Base-by-base conservation (phyloP, 2,113 vertebrate genomes). In the Brachyhypopomus occidentalis region DNA sequence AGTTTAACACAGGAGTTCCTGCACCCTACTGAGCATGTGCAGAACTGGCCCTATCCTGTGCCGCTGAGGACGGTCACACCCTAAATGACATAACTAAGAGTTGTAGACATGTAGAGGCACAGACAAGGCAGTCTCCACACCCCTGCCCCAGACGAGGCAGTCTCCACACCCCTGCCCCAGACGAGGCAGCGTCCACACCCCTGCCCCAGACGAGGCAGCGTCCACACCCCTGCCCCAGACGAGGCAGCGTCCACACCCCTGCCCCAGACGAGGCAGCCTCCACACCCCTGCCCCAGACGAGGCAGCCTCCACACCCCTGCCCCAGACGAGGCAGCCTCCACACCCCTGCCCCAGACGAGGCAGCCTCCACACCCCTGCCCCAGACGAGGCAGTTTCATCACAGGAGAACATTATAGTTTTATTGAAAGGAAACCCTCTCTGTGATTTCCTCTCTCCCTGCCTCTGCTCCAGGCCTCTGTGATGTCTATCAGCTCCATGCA, bases 361-460 rank as follows among this genome's bases (percentile, higher is more conserved):
- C n/a, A n/a, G n/a, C n/a, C n/a, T 30, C 30, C 30, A 30, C 30
- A 30, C 30, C 1, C 30, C 30, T 30, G 30, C 30, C 30, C 30
- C 30, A 30, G 30, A 30, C 30, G 30, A 30, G 30, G 30, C 30
- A 30, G 30, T 30, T 3, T 30, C 30, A 6, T 8, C 5, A 41
- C 41, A 6, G 73, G 30, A 86, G 77, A 80, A 82, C 59, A 77
- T 83, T 70, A 80, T 2, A 11, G 82, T 81, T 69, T 73, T 84
- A 60, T 82, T 64, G 80, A 79, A 86, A 86, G 79, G 56, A 82
- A 78, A 77, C 70, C 73, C 75, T 76, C 11, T 58, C 66, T 59
- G 59, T 67, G 66, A 74, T 80, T 73, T 55, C 52, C 78, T 82
- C 74, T 3, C 34, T 77, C 78, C 74, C 76, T 55, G 38, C 59